Conservation (phyloP, 2,113 vertebrate species). For the Hyperopisus bebe region DNA sequence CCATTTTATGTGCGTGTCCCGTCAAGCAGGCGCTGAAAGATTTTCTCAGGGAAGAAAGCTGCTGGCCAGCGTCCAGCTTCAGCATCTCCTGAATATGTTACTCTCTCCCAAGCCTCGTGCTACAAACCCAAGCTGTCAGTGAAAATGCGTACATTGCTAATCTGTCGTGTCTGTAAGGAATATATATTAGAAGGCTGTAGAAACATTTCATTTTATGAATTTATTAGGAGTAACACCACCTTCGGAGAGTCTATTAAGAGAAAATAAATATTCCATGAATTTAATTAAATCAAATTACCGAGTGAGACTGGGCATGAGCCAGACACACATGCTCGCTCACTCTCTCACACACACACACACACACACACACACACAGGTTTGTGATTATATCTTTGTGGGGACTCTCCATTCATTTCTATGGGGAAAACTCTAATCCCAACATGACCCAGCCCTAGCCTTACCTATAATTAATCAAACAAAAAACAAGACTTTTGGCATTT, state of each 20-base stretch:
- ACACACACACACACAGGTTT: background rate
- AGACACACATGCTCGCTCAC: background rate
- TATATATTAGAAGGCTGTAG: background rate
- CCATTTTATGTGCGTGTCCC: background rate
- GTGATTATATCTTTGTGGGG: too few relatives aligned
- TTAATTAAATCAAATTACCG: background rate
- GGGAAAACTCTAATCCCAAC: too few relatives aligned
- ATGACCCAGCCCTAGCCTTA: too few relatives aligned
- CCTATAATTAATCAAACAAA: too few relatives aligned
- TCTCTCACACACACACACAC: background rate
- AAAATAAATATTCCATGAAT: background rate
- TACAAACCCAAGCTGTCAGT: background rate
- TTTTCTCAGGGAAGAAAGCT: background rate
- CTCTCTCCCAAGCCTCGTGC: background rate
- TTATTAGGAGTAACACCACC: background rate
- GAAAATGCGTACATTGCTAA: background rate
- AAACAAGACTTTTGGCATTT: too few relatives aligned
- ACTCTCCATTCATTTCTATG: too few relatives aligned
- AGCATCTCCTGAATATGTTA: background rate
- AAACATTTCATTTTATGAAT: background rate
- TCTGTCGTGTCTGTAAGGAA: background rate
- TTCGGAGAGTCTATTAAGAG: background rate
- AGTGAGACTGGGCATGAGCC: background rate
- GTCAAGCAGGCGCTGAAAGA: conserved; percentile 19
- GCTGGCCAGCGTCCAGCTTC: background rate